These are phyloP conservation scores for Accipiter cooperii DNA, from an alignment of 2,113 vertebrate genomes.

Conservation along the genomic window DNA sequence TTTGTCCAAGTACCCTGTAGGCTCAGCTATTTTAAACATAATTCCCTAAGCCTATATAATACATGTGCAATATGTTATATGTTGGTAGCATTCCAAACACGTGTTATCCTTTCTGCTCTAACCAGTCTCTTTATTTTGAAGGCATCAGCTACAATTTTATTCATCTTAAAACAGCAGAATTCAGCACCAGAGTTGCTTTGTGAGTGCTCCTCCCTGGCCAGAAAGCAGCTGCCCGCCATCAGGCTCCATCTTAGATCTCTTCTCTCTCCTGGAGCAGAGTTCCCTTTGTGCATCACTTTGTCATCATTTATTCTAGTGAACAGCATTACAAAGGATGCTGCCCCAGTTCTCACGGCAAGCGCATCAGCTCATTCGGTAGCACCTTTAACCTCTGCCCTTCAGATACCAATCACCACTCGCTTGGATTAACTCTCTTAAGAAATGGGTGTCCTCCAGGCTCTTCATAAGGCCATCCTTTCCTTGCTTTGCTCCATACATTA, in stretches of 20 bases:
- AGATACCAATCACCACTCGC: not conserved
- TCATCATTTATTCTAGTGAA: not conserved
- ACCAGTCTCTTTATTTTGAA: not conserved
- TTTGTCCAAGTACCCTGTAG: not conserved
- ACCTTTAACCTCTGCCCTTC: not conserved
- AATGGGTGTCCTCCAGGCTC: not conserved
- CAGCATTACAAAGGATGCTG: not conserved
- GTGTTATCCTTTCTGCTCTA: not conserved
- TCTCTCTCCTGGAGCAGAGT: fast-evolving
- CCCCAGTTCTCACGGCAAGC: not conserved
- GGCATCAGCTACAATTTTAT: not conserved
- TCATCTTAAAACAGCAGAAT: not conserved
- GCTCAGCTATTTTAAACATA: not conserved
- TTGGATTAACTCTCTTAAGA: not conserved
- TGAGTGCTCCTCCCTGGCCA: fast-evolving
- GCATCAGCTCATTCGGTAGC: not conserved
- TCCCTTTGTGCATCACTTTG: not conserved
- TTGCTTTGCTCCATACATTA: fast-evolving
- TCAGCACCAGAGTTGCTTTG: not conserved
- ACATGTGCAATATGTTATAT: not conserved
- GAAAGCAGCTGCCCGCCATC: not conserved
- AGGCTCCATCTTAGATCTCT: not conserved
- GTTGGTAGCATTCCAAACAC: not conserved
- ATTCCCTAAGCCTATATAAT: not conserved
- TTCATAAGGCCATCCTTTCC: not conserved